A percentile compares a stretch with the other conserved stretches of the same genome.
Conservation (phyloP, 1,140 invertebrate genomes). For the Drosophila erecta region DNA sequence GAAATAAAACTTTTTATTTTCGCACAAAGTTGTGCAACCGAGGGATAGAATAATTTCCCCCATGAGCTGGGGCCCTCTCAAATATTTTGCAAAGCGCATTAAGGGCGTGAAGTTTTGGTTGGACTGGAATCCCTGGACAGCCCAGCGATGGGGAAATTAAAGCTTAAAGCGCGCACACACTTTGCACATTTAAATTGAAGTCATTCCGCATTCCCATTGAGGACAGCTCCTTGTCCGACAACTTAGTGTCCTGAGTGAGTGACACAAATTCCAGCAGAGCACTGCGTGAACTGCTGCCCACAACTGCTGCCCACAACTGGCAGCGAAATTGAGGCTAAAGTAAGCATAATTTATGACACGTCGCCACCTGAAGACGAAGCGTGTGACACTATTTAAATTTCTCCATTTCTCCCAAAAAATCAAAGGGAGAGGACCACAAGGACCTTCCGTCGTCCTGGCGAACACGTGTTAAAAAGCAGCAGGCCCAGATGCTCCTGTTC, state of each 20-base stretch:
- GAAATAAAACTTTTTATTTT: conserved; percentile 36
- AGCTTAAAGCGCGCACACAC: conserved; percentile 18
- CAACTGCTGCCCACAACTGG: conserved; percentile 46
- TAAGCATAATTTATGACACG: conserved; percentile 80
- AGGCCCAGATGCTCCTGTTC: conserved; percentile 47
- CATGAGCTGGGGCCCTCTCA: conserved; percentile 4
- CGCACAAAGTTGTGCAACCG: conserved; percentile 45
- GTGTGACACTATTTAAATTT: conserved; percentile 76
- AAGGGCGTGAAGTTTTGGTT: conserved; percentile 47
- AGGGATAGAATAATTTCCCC: conserved; percentile 29
- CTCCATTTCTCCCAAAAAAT: conserved; percentile 25
- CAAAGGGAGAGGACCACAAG: conserved; percentile 1
- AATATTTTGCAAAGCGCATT: conserved; percentile 45
- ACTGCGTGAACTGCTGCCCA: conserved; percentile 40
- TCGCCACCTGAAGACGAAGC: conserved; percentile 58
- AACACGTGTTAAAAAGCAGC: conserved; percentile 66
- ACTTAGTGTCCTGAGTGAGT: conserved; percentile 46
- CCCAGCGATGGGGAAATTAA: conserved; percentile 10
- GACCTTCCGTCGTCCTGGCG: conserved; percentile 38
- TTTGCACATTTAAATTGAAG: conserved; percentile 51
- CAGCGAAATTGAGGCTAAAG: conserved; percentile 75
- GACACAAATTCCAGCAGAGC: conserved; percentile 62
- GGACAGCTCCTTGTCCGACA: conserved; percentile 35
- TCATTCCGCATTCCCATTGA: conserved; percentile 55
- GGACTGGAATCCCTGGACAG: conserved; percentile 6